Evolutionary conservation across 2,888 invertebrate species (phyloP).

Genomic region (Antheraea assamensis): DNA sequence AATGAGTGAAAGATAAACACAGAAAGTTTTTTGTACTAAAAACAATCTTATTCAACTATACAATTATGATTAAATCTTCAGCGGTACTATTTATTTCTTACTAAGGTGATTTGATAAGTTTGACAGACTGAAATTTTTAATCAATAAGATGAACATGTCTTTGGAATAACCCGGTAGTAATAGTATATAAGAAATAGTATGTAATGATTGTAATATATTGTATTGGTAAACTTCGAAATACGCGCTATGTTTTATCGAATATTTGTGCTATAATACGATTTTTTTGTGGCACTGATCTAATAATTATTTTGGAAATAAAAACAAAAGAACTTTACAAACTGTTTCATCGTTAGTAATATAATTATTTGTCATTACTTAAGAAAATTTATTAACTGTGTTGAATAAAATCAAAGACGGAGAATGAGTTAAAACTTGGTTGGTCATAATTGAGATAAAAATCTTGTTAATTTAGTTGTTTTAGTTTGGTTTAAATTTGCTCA

Average conservation of each 20-base stretch:
- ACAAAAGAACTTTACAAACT: background rate
- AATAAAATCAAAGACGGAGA: no score
- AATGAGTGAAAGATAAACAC: background rate
- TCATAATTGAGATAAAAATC: no score
- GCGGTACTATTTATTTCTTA: background rate
- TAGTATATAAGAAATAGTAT: slow-evolving; percentile 1
- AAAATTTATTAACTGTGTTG: background rate
- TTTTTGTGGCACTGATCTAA: background rate
- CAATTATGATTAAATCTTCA: background rate
- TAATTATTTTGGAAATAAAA: background rate
- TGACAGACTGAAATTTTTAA: slow-evolving; percentile 23
- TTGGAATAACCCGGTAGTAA: background rate
- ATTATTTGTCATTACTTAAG: background rate
- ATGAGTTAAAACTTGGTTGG: no score
- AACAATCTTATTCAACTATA: background rate
- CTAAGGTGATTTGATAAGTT: slow-evolving; percentile 16
- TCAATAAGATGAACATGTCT: slow-evolving; percentile 8
- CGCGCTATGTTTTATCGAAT: background rate
- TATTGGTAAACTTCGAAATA: slow-evolving; percentile 1
- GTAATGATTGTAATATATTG: background rate
- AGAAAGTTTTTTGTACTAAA: background rate
- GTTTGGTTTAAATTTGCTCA: no score
- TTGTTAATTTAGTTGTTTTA: no score
- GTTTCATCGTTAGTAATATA: background rate
- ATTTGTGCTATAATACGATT: no score